Conservation (phyloP, 2,888 invertebrate genomes). For the Petrophora chlorosata region DNA sequence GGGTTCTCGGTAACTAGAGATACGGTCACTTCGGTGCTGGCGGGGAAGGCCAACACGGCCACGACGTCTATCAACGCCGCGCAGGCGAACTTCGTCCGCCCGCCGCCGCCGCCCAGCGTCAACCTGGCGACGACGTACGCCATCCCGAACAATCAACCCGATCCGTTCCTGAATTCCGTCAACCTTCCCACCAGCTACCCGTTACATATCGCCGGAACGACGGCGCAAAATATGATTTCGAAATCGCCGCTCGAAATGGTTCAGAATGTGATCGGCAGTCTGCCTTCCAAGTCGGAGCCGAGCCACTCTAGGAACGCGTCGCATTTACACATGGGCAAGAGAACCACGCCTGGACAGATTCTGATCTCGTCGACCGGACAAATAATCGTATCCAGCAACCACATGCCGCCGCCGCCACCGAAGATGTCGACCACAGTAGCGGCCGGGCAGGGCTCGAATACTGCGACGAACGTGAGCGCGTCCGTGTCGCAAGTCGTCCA, state of each 20-base stretch:
- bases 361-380: slow-evolving; percentile 91
- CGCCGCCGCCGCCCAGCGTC: slow-evolving; percentile 69
- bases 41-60: slow-evolving; percentile 89
- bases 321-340: slow-evolving; percentile 55
- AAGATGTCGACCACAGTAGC: slow-evolving; percentile 82
- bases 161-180: slow-evolving; percentile 76
- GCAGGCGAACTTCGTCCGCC: slow-evolving; percentile 72
- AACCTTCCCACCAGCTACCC: slow-evolving; percentile 76
- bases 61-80: slow-evolving; percentile 89
- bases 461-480: slow-evolving; percentile 86
- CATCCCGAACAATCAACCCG: slow-evolving; percentile 76
- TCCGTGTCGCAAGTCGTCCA: slow-evolving; percentile 84
- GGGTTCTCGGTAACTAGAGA: slow-evolving; percentile 91
- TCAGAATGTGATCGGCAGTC: slow-evolving; percentile 89
- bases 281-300: slow-evolving; percentile 76
- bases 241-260: slow-evolving; percentile 90
- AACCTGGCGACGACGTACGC: slow-evolving; percentile 73
- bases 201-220: slow-evolving; percentile 75
- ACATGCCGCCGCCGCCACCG: slow-evolving; percentile 87
- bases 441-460: slow-evolving; percentile 84
- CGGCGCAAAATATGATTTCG: slow-evolving; percentile 79
- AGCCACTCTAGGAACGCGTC: slow-evolving; percentile 72
- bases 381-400: slow-evolving; percentile 87
- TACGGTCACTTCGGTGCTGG: slow-evolving; percentile 91
- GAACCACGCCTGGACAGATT: slow-evolving; percentile 85